A percentile compares a stretch with the other conserved stretches of the same genome.
phyloP scores from a whole-genome alignment of 2,113 vertebrate species.

The Dicrurus megarhynchus region DNA sequence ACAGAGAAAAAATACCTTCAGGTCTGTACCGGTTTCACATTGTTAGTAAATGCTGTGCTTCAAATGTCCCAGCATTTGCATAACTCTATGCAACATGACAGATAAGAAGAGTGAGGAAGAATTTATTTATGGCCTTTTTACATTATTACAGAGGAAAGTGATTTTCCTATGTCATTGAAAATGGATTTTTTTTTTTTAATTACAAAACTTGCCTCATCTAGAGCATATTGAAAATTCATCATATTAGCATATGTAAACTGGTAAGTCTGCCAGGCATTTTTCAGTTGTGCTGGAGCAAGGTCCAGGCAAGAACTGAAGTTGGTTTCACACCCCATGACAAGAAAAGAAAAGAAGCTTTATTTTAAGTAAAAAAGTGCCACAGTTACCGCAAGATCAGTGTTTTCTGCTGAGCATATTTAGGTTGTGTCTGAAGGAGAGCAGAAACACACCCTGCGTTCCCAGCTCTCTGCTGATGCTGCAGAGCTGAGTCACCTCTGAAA shows the following conservation, averaged over 20 bases:
- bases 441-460: rapidly evolving
- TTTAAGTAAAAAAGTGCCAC: neutral
- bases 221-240: neutral
- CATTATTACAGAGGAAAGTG: neutral
- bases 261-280: neutral
- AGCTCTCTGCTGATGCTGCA: neutral
- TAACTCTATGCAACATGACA: neutral
- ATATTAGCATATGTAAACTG: neutral
- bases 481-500: neutral
- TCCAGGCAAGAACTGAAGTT: neutral
- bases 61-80: neutral
- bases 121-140: neutral
- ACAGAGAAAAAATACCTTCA: neutral
- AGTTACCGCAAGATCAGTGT: neutral
- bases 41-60: neutral
- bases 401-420: neutral
- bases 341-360: neutral
- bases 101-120: neutral
- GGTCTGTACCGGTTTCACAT: neutral
- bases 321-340: neutral
- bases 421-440: neutral
- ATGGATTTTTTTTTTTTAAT: neutral
- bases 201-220: neutral
- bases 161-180: neutral
- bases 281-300: neutral